Evolutionary conservation across 2,113 vertebrate species (phyloP), one percentile per base, ranked within the genome.

Genomic region (Microtus pennsylvanicus): DNA sequence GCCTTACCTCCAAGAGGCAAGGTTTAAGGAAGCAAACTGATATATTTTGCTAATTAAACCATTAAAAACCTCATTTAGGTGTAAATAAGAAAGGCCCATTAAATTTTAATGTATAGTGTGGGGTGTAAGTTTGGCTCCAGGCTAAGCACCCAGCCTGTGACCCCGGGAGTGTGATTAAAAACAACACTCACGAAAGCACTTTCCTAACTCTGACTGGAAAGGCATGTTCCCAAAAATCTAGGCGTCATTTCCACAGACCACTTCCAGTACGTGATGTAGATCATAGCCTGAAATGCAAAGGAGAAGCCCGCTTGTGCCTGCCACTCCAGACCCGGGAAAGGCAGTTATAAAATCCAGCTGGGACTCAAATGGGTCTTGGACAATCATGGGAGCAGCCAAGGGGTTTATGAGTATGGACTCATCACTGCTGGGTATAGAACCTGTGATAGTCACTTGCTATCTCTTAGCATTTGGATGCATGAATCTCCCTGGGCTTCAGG

Each of bases 21-120:
- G 90, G 28, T 97, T 98, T 97, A 97, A 97, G 97, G 98, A 98
- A 95, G 80, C 75, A 98, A 98, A 98, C 95, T 96, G 98, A 98
- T 97, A 91, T 91, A 97, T 98, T 98, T 98, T 97, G 95, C 96
- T 98, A 98, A 98, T 98, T 98, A 98, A 97, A 96, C 97, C 83
- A 97, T 98, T 98, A 97, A 97, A 98, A 98, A 98, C 12, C 97
- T 98, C 96, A 98, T 98, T 98, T 98, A 97, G 97, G 97, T 98
- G 97, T 98, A 99, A 98, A 98, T 98, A 98, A 98, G 97, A 88
- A 94, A 97, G 95, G 91, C 76, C 86, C 82, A 98, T 99, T 98
- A 98, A 98, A 98, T 97, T 14, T 95, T 98, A 98, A 98, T 97
- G 95, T 96, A 97, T 72, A 69, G 38, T 24, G 35, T 87, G 87